A percentile compares a stretch with the other conserved stretches of the same genome.
Evolutionary conservation across 1,140 invertebrate genomes (phyloP).

Genomic region (Plectrocnemia conspersa): DNA sequence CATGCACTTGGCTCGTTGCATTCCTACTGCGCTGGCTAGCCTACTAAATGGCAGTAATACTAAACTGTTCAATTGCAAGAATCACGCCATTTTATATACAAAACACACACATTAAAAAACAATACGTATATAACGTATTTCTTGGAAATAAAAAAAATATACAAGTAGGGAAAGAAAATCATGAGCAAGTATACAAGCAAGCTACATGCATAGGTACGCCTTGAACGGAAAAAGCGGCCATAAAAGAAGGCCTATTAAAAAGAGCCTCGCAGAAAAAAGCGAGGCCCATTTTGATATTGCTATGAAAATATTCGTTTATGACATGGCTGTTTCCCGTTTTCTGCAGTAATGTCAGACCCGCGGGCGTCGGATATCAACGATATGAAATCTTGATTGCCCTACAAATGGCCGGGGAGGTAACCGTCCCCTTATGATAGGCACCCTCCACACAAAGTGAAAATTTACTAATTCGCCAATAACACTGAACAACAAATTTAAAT

Average conservation of each 20-base stretch:
- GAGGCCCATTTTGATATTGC: conserved; percentile 26
- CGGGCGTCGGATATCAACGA: conserved; percentile 29
- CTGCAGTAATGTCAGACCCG: conserved; percentile 26
- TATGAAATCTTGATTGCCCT: conserved; percentile 28
- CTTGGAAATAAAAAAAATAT: conserved; percentile 10
- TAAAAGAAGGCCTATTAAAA: conserved; percentile 18
- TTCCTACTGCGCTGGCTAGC: conserved; percentile 11
- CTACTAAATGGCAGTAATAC: not conserved
- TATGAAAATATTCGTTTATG: conserved; percentile 31
- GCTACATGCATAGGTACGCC: not conserved
- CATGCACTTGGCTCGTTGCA: conserved; percentile 8
- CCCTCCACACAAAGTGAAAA: no score
- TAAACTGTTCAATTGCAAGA: no score
- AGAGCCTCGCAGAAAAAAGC: conserved; percentile 13
- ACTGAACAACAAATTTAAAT: no score
- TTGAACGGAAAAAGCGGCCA: not conserved
- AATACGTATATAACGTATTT: conserved; percentile 2
- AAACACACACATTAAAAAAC: not conserved
- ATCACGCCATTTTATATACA: not conserved
- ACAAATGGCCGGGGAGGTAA: not conserved
- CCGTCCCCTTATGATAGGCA: no score
- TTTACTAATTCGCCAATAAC: no score
- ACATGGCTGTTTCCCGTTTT: conserved; percentile 24
- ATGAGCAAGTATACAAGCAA: not conserved
- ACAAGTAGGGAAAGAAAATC: conserved; percentile 4